A percentile compares a stretch with the other conserved stretches of the same genome.
Conservation (phyloP, 2,797 vertebrate genomes). For the Rhabdomys pumilio region DNA sequence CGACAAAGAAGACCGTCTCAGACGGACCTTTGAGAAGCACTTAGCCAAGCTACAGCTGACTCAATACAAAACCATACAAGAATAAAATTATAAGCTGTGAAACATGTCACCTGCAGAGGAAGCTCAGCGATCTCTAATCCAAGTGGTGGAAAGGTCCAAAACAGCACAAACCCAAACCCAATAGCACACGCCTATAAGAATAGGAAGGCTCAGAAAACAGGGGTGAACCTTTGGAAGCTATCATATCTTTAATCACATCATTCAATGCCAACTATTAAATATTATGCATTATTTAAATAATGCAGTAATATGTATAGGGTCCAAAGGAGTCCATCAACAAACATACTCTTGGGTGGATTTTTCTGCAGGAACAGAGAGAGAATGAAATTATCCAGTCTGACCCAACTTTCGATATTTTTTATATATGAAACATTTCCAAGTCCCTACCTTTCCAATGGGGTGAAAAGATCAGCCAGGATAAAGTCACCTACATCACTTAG, state of each 20-base stretch:
- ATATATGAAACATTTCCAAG: slow-evolving; percentile 18
- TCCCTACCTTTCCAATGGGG: background rate
- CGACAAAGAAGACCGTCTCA: background rate
- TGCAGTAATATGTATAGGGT: slow-evolving; percentile 51
- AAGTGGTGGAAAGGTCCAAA: background rate
- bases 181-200: background rate
- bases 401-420: slow-evolving; percentile 47
- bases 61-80: background rate
- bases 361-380: slow-evolving; percentile 48
- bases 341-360: slow-evolving; percentile 17
- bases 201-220: background rate
- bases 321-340: slow-evolving; percentile 56
- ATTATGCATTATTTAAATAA: slow-evolving; percentile 66
- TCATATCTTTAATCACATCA: slow-evolving; percentile 48
- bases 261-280: slow-evolving; percentile 51
- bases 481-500: background rate
- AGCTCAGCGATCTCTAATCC: background rate
- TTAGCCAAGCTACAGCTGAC: no score
- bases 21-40: no score
- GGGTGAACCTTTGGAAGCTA: slow-evolving; percentile 42
- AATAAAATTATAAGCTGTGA: slow-evolving; percentile 21
- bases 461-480: background rate
- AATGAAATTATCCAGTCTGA: slow-evolving; percentile 62
- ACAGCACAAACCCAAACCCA: background rate
- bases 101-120: background rate